A percentile compares a stretch with the other conserved stretches of the same genome.
Evolutionary conservation across 2,797 vertebrate genomes (phyloP).

Genomic region (Xenops minutus): DNA sequence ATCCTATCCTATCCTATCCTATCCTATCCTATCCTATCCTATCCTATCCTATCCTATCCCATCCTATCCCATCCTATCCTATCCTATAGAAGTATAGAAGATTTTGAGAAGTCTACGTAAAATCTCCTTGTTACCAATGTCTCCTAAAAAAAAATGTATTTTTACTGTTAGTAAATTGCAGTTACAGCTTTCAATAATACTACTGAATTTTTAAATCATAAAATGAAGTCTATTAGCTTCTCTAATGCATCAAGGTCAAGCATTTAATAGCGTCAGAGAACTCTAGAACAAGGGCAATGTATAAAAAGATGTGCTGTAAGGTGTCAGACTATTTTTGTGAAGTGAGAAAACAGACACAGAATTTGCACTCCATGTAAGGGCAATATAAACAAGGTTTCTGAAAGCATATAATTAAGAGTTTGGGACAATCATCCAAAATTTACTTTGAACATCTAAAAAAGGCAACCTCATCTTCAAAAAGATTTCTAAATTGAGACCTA

Average conservation of each 20-base stretch:
- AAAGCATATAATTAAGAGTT: neutral
- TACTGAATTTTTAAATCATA: neutral
- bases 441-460: neutral
- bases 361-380: neutral
- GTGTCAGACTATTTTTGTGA: neutral
- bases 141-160: neutral
- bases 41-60: neutral
- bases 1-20: too few relatives aligned
- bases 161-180: neutral
- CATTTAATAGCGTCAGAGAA: neutral
- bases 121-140: neutral
- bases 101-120: neutral
- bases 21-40: neutral
- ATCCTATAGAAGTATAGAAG: too few relatives aligned
- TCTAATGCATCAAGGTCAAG: neutral
- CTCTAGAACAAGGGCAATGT: neutral
- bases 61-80: too few relatives aligned
- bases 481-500: neutral
- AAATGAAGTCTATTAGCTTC: neutral
- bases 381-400: neutral
- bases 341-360: neutral
- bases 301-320: neutral
- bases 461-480: neutral
- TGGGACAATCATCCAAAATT: neutral
- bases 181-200: neutral